Conservation (phyloP, 2,888 invertebrate species). For the Thereva nobilitata region DNA sequence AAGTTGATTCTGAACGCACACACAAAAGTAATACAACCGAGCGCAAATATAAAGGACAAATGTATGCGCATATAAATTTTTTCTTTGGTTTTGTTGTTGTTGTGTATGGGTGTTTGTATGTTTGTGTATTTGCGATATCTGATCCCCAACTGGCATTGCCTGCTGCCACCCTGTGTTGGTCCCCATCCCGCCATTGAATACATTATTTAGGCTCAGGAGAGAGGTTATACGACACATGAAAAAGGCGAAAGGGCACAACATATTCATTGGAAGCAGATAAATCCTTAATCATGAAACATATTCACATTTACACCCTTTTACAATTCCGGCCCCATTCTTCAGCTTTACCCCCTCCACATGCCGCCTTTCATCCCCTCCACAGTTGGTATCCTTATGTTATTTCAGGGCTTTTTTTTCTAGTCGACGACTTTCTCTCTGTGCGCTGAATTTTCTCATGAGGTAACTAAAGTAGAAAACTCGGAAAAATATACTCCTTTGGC, state of each 20-base stretch:
- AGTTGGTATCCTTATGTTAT: background rate
- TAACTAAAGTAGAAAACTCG: constrained; percentile 13
- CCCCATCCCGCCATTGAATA: no score
- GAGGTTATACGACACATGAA: background rate
- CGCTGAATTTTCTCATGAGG: constrained; percentile 8
- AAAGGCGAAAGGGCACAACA: constrained; percentile 12
- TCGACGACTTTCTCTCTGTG: background rate
- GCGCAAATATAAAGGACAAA: no score
- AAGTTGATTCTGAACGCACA: no score
- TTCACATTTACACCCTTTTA: constrained; percentile 22
- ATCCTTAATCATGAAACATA: constrained; percentile 27
- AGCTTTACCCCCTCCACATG: background rate
- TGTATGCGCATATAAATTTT: no score
- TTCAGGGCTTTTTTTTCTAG: constrained; percentile 6
- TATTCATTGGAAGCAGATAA: constrained; percentile 23
- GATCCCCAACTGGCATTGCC: no score
- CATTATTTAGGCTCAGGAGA: background rate
- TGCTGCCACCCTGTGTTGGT: no score
- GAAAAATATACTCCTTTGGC: constrained; percentile 2
- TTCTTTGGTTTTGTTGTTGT: no score
- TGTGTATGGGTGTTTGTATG: no score
- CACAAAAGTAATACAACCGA: no score
- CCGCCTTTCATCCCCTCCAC: background rate
- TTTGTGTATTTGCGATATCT: no score
- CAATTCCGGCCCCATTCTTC: background rate